phyloP scores from a whole-genome alignment of 2,113 vertebrate genomes.

The Daubentonia madagascariensis region DNA sequence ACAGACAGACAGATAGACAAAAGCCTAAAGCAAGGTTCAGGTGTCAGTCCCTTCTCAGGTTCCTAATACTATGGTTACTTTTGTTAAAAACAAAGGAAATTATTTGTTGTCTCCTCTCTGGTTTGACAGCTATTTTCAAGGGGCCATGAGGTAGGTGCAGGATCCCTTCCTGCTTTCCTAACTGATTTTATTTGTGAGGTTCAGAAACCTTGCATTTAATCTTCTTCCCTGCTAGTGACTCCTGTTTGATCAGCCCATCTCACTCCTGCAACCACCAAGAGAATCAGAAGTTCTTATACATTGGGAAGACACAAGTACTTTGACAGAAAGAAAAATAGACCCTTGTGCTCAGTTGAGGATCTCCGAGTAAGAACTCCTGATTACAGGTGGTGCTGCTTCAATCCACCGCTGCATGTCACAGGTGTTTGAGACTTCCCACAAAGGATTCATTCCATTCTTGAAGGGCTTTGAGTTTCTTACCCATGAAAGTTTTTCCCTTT shows the following conservation, averaged over 20 bases:
- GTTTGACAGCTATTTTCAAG: neutral
- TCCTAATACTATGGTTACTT: neutral
- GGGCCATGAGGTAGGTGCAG: neutral
- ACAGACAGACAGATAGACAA: neutral
- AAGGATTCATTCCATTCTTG: neutral
- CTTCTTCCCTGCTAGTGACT: neutral
- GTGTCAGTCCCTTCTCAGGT: neutral
- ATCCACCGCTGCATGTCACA: too few species aligned
- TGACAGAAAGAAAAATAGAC: neutral
- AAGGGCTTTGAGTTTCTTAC: neutral
- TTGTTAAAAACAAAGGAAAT: neutral
- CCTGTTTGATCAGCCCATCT: neutral
- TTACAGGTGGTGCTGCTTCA: accelerated
- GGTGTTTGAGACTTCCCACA: neutral
- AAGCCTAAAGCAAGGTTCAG: neutral
- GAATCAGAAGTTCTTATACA: neutral
- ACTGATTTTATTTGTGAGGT: neutral
- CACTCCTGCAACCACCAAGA: neutral
- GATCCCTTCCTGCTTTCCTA: neutral
- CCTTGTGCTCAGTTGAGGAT: neutral
- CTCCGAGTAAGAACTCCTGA: neutral
- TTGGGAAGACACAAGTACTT: neutral
- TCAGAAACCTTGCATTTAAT: neutral
- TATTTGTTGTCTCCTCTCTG: neutral
- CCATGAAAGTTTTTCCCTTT: neutral